Evolutionary conservation across 2,113 vertebrate genomes (phyloP), one percentile per base, ranked within the genome.

Genomic region (Corythaixoides concolor): DNA sequence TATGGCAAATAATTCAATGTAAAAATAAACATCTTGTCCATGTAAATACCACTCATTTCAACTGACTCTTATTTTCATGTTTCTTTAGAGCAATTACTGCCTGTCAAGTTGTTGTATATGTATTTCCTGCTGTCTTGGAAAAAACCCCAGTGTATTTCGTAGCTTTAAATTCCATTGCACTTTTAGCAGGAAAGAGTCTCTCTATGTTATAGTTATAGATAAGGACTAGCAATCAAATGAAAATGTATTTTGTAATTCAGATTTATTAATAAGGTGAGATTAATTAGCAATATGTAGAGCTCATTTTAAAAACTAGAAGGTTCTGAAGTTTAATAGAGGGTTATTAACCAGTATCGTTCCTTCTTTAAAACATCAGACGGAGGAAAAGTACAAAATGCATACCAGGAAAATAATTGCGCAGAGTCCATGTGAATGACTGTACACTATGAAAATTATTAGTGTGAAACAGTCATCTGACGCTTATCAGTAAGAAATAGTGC

Each of bases 21-120:
- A 92, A 90, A 95, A 95, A 97, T 95, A 95, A 92, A 96, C 80
- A 95, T 93, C 80, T 90, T 92, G 88, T 89, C 92, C 93, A 66
- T 88, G 63, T 91, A 95, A 97, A 95, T 95, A 94, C 80, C 70
- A 95, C 77, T 84, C 77, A 89, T 90, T 95, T 94, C 64, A 93
- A 84, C 67, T 69, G 49, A 77, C 64, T 95, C 14, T 89, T 83
- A 93, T 88, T 94, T 87, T 82, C 35, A 4, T 59, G 10, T 95
- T 92, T 93, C 85, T 92, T 91, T 70, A 64, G 62, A 90, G 83
- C 59, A 95, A 91, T 91, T 97, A 88, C 87, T 96, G 86, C 70
- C 74, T 94, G 94, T 93, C 94, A 95, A 52, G 39, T 90, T 89
- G 82, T 96, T 95, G 68, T 86, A 63, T 45, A 59, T 66, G 33